A percentile compares a stretch with the other conserved stretches of the same genome.
phyloP scores from a whole-genome alignment of 2,888 invertebrate species.

The Unio delphinus region DNA sequence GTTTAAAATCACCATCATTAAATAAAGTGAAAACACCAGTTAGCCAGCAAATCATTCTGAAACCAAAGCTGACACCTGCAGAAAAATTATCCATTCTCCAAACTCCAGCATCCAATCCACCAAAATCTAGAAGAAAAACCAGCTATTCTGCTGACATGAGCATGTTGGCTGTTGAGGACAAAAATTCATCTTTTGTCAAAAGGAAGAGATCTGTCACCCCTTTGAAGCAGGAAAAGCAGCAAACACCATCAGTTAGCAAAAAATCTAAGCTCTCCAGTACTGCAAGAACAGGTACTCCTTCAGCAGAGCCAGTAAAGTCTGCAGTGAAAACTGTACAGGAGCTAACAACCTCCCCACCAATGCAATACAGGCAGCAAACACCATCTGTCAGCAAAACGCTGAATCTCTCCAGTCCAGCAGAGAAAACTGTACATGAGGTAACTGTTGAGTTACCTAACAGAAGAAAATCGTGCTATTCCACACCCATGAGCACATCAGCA shows the following conservation, averaged over 20 bases:
- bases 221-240: neutral
- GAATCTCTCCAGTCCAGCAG: too few species aligned
- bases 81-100: constrained; percentile 1
- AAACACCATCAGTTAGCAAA: neutral
- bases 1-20: constrained; percentile 1
- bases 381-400: neutral
- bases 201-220: neutral
- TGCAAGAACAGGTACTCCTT: neutral
- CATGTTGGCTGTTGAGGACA: too few species aligned
- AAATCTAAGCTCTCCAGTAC: too few species aligned
- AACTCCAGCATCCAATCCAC: neutral
- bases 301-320: constrained; percentile 1
- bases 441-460: neutral
- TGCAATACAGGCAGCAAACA: neutral
- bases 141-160: too few species aligned
- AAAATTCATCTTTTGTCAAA: too few species aligned
- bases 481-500: too few species aligned
- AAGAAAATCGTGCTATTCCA: too few species aligned
- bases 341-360: neutral
- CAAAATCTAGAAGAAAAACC: constrained; percentile 8
- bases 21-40: neutral
- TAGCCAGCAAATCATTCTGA: neutral
- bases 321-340: neutral
- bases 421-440: neutral
- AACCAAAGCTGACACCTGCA: constrained; percentile 1